Conservation (phyloP, 2,797 vertebrate genomes). For the Neosilurus mollespiculum region DNA sequence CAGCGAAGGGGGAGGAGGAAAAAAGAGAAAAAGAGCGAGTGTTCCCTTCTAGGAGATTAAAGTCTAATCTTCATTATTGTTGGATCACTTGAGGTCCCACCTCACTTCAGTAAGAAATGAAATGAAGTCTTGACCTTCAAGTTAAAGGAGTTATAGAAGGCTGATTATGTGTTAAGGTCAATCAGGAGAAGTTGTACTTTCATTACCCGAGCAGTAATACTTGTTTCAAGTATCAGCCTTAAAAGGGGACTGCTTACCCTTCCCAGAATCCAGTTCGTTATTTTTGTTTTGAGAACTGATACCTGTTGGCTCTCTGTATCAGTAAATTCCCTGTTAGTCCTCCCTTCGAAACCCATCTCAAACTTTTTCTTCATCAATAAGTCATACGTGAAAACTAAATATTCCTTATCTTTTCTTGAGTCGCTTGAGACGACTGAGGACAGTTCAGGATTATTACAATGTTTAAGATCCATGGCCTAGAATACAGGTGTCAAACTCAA, state of each 20-base stretch:
- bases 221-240: background rate
- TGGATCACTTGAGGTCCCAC: constrained; percentile 65
- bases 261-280: too few species aligned
- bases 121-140: constrained; percentile 69
- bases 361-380: too few species aligned
- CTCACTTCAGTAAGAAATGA: constrained; percentile 52
- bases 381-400: too few species aligned
- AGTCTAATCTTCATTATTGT: constrained; percentile 70
- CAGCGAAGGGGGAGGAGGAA: constrained; percentile 15
- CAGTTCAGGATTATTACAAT: too few species aligned
- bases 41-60: constrained; percentile 73
- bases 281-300: too few species aligned
- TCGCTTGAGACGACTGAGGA: too few species aligned
- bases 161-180: background rate
- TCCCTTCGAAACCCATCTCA: too few species aligned
- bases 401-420: too few species aligned
- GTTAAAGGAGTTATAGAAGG: constrained; percentile 53
- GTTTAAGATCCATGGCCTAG: too few species aligned
- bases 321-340: too few species aligned
- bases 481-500: too few species aligned
- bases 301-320: too few species aligned
- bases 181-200: constrained; percentile 1
- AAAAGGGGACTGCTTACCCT: background rate
- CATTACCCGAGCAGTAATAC: constrained; percentile 8
- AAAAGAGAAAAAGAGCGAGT: constrained; percentile 64